A percentile compares a stretch with the other conserved stretches of the same genome.
These are phyloP conservation scores for Helicoverpa zea DNA, from an alignment of 1,140 invertebrate species.

Conservation along the genomic window DNA sequence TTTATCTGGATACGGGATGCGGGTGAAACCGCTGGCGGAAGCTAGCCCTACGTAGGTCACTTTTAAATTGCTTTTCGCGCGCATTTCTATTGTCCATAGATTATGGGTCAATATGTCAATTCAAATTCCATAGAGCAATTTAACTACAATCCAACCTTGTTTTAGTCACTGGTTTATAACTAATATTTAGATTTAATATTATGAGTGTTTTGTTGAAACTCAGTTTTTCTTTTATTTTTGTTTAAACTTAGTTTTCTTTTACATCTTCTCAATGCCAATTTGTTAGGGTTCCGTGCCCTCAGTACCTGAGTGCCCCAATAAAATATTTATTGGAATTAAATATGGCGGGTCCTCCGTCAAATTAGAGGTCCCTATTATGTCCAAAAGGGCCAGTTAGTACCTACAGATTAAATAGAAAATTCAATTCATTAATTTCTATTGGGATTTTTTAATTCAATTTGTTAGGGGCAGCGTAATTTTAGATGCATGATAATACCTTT, in stretches of 20 bases:
- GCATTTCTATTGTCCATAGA: no score
- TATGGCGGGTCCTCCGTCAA: slow-evolving; percentile 44
- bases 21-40: no score
- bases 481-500: no score
- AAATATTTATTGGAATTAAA: slow-evolving; percentile 66
- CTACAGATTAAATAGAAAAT: slow-evolving; percentile 2
- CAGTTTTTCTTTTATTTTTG: neutral
- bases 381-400: slow-evolving; percentile 5
- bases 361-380: slow-evolving; percentile 12
- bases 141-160: no score
- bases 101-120: no score
- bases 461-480: neutral
- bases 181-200: no score
- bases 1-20: no score
- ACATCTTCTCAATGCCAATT: neutral
- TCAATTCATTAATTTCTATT: slow-evolving; percentile 6
- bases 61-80: no score
- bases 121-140: no score
- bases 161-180: no score
- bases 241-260: neutral
- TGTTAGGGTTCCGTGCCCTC: slow-evolving; percentile 8
- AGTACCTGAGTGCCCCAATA: slow-evolving; percentile 50
- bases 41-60: no score
- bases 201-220: no score
- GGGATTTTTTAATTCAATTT: neutral